phyloP scores from a whole-genome alignment of 2,113 vertebrate genomes.

The Ifrita kowaldi region DNA sequence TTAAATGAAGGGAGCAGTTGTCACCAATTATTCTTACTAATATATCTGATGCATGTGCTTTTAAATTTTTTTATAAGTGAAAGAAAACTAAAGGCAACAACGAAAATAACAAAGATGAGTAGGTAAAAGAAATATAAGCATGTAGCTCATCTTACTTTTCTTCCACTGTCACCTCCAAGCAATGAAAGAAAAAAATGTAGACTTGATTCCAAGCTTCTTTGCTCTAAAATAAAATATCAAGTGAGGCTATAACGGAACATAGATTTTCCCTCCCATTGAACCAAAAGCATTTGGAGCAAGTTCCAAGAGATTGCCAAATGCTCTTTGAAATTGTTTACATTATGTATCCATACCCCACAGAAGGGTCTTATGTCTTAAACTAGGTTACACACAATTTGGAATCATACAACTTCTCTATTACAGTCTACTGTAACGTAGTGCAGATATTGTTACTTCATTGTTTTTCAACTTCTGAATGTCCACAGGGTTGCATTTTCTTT shows the following conservation, averaged over 20 bases:
- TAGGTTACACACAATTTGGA: not conserved
- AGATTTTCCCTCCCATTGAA: not conserved
- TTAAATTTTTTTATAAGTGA: not conserved
- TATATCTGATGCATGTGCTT: not conserved
- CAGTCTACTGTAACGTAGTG: not conserved
- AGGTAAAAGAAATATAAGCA: not conserved
- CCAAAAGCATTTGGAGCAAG: not conserved
- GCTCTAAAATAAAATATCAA: not conserved
- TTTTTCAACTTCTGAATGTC: not conserved
- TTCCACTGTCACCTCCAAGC: not conserved
- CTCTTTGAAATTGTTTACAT: not conserved
- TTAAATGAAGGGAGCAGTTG: not conserved
- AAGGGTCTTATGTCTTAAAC: not conserved
- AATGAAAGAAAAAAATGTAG: not conserved
- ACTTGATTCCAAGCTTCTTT: not conserved
- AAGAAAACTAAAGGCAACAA: not conserved
- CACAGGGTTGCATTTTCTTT: not conserved
- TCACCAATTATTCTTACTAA: not conserved
- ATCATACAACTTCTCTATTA: not conserved
- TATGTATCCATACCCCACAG: not conserved
- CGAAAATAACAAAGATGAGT: not conserved
- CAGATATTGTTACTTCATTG: not conserved
- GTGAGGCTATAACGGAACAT: not conserved
- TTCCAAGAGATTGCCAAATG: not conserved
- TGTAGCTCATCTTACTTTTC: not conserved